A percentile compares a stretch with the other conserved stretches of the same genome.
phyloP scores from a whole-genome alignment of 2,113 vertebrate species.

The Crypturellus undulatus region DNA sequence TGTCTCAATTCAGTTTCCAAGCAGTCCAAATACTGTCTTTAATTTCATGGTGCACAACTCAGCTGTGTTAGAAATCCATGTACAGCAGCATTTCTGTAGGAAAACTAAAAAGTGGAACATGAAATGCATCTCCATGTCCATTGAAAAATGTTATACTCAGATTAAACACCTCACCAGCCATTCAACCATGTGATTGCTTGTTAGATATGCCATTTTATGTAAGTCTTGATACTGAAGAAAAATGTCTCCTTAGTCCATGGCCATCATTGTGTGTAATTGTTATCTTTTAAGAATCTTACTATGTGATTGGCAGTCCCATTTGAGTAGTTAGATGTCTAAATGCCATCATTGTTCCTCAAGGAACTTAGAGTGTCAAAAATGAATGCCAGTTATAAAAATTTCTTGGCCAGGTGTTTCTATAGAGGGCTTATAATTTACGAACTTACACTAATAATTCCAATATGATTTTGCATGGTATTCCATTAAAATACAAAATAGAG shows the following conservation, averaged over 20 bases:
- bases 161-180: background rate
- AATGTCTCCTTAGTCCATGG: background rate
- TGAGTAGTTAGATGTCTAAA: background rate
- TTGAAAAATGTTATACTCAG: background rate
- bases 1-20: background rate
- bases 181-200: background rate
- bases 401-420: background rate
- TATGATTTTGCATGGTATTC: background rate
- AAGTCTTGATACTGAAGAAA: constrained; percentile 20
- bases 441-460: background rate
- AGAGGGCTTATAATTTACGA: background rate
- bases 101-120: background rate
- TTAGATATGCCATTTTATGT: constrained; percentile 16
- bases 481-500: background rate
- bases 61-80: background rate
- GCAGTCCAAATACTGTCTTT: background rate
- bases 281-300: background rate
- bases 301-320: background rate
- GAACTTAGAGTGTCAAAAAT: background rate
- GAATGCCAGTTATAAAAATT: background rate
- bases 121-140: background rate
- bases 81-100: background rate
- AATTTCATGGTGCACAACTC: background rate
- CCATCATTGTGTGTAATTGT: background rate
- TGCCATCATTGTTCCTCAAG: background rate